Base-by-base conservation (phyloP, 2,888 invertebrate species). In the Spatulosminthurus flaviceps region DNA sequence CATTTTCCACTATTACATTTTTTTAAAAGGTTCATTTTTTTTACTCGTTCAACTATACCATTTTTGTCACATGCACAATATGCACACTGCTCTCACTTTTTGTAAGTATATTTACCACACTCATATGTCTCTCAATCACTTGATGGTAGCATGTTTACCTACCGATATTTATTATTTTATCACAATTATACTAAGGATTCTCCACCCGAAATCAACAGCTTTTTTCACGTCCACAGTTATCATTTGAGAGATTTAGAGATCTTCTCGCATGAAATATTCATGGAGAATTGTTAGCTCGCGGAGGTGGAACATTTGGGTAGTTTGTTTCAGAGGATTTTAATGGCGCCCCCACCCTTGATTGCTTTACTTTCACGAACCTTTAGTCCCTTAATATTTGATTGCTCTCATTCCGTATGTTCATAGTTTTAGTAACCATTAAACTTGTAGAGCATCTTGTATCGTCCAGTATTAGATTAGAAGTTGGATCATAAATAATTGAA, bases 241-340 rank as follows among this genome's bases (percentile, higher is more conserved):
- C n/a, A n/a, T n/a, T n/a, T n/a, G n/a, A n/a, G n/a, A n/a, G n/a
- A n/a, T n/a, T n/a, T n/a, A n/a, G n/a, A n/a, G 19, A 19, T n/a
- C n/a, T 19, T 51, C 19, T 16, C 51, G 5, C 51, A 19, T 19
- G 1, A 5, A 51, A 5, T 2, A 51, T 11, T 19, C 9, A n/a
- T 2, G 16, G 51, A 51, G 51, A 9, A 19, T 13, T n/a, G 16
- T 11, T 2, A 51, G 19, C 51, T 51, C 16, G 16, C 51, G 16
- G 9, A 19, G 16, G 5, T 19, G 16, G 2, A 51, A 2, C 2
- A 11, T 19, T n/a, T 16, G 4, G 16, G 51, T 51, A 51, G 51
- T 51, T 51, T 51, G 51, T 51, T 51, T 16, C 51, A 51, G 51
- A 51, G 51, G 51, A 51, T n/a, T 51, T 51, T 51, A 51, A 51